A percentile compares a stretch with the other conserved stretches of the same genome.
These are phyloP conservation scores for Sinonovacula constricta DNA, from an alignment of 1,140 invertebrate genomes.

Conservation along the genomic window DNA sequence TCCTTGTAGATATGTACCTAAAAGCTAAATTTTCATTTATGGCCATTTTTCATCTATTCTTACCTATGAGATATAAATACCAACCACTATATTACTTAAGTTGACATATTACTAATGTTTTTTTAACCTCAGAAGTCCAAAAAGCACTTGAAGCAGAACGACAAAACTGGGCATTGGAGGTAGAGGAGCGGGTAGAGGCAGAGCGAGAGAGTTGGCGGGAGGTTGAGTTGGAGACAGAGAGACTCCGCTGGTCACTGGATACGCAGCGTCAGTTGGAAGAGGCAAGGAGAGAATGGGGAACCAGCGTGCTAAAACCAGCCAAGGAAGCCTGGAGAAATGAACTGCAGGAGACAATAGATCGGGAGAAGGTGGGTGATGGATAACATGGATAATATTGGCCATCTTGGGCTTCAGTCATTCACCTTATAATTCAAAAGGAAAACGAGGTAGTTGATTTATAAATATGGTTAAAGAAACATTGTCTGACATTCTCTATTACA, in stretches of 20 bases:
- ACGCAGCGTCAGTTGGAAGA: conserved; percentile 8
- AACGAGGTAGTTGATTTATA: no score
- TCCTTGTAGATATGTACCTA: not conserved
- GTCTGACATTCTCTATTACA: no score
- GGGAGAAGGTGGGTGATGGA: conserved; percentile 35
- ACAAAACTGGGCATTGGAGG: conserved; percentile 26
- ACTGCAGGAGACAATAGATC: conserved; percentile 26
- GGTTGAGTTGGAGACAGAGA: conserved; percentile 42
- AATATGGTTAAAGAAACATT: no score
- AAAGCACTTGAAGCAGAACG: conserved; percentile 20
- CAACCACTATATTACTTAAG: no score
- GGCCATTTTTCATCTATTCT: no score
- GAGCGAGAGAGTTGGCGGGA: conserved; percentile 42
- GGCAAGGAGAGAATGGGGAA: conserved; percentile 26
- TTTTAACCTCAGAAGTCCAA: conserved; percentile 13
- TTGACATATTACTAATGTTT: no score
- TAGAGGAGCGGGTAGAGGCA: conserved; percentile 21
- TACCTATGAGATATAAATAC: no score
- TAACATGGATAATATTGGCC: no score
- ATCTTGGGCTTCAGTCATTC: no score
- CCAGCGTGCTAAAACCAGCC: conserved; percentile 36
- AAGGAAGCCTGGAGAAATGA: conserved; percentile 35
- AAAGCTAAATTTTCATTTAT: not conserved
- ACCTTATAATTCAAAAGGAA: no score
- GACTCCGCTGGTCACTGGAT: conserved; percentile 34